Evolutionary conservation across 2,888 invertebrate genomes (phyloP).

Genomic region (Xanthia togata): DNA sequence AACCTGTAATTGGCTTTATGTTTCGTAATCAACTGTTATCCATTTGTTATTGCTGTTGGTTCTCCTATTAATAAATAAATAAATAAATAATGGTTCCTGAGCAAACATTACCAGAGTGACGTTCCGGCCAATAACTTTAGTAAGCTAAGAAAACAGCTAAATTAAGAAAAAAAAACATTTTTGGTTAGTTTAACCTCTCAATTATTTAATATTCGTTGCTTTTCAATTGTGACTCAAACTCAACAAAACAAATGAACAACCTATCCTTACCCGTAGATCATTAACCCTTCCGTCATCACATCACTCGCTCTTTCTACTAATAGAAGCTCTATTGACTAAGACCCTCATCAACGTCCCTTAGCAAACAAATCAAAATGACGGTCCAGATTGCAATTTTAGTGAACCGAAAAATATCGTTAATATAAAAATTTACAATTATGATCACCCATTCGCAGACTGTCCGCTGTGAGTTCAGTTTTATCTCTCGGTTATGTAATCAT

Average conservation of each 20-base stretch:
- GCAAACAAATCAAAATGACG: conserved; percentile 57
- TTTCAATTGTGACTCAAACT: no score
- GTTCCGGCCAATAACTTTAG: conserved; percentile 49
- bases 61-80: no score
- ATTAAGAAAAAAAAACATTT: no score
- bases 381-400: conserved; percentile 56
- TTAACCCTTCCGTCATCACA: not conserved
- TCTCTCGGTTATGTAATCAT: not conserved
- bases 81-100: conserved; percentile 52
- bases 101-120: conserved; percentile 56
- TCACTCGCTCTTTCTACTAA: conserved; percentile 18
- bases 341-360: conserved; percentile 48
- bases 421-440: no score
- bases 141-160: no score
- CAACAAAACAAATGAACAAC: not conserved
- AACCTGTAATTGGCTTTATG: no score
- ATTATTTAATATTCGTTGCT: no score
- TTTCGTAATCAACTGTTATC: no score
- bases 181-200: not conserved
- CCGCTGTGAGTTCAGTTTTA: not conserved
- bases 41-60: no score
- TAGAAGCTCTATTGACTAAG: conserved; percentile 40
- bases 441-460: not conserved
- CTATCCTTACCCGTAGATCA: no score
- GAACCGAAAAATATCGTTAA: not conserved